These are phyloP conservation scores for Sturnus vulgaris DNA, from an alignment of 2,113 vertebrate genomes.

Conservation along the genomic window DNA sequence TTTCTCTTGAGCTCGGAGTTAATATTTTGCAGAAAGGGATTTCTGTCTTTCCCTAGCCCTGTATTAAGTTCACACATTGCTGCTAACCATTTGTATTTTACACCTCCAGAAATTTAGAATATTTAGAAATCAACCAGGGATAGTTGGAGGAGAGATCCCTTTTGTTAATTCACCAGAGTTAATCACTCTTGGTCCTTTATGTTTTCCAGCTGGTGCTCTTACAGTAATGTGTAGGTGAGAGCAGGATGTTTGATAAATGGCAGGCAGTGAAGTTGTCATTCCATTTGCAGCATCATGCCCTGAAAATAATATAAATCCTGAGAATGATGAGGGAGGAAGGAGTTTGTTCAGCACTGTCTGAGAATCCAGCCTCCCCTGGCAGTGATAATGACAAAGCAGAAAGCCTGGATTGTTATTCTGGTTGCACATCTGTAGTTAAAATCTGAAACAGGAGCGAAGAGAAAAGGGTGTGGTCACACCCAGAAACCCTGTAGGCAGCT, in stretches of 20 bases:
- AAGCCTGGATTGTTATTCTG: constrained; percentile 19
- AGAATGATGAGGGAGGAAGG: not conserved
- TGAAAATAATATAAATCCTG: not conserved
- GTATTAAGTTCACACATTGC: not conserved
- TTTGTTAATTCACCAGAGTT: not conserved
- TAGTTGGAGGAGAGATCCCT: not conserved
- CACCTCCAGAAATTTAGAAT: not conserved
- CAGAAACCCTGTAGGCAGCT: not conserved
- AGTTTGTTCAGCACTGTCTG: not conserved
- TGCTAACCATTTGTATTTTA: not conserved
- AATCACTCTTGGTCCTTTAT: not conserved
- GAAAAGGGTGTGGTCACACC: not conserved
- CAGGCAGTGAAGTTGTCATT: not conserved
- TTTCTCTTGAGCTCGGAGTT: not conserved
- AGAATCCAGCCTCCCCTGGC: not conserved
- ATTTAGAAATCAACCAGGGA: not conserved
- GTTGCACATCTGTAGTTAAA: not conserved
- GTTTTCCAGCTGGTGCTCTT: not conserved
- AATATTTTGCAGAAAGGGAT: not conserved
- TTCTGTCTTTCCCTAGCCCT: not conserved
- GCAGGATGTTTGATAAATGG: not conserved
- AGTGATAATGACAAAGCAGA: constrained; percentile 38
- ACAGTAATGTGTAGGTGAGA: not conserved
- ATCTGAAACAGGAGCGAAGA: not conserved
- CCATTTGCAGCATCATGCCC: not conserved